Evolutionary conservation across 2,113 vertebrate genomes (phyloP), one percentile per base, ranked within the genome.

Genomic region (Lipophrys pholis): DNA sequence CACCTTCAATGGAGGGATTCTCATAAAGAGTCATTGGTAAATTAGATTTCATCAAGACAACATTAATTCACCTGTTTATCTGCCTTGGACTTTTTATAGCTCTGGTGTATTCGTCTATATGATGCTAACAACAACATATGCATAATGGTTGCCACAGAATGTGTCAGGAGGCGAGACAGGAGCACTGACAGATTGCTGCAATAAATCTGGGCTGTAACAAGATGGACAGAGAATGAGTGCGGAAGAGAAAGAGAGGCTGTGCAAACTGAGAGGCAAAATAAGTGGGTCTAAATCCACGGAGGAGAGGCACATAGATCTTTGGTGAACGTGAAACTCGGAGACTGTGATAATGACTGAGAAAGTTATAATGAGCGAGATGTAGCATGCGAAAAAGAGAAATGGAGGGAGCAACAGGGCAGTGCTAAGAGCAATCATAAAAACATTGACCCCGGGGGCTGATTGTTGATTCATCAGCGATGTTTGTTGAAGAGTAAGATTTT

Each of bases 401-500:
- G 21, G 40, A 46, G 36, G 38, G 36, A 41, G 70, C 69, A 62
- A 72, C 16, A 0, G 39, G 69, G 75, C 53, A 69, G 50, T 45
- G 61, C 78, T 59, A 57, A 77, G 69, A 83, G 66, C 11, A 30
- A 77, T 84, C 69, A 81, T 68, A 67, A 80, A 79, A 85, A 69
- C 42, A 1, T 11, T 83, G 76, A 84, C 81, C 84, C 63, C 1
- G 8, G 78, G 65, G 83, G 69, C 75, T 73, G 68, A 86, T 73
- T 85, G 85, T 90, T 90, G 82, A 88, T 79, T 88, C 67, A 82
- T 88, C 81, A 67, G 60, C 64, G 74, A 66, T 87, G 82, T 75
- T 79, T 48, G 17, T 69, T 81, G 52, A 74, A 84, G 81, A 87
- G 69, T 80, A 60, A 72, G 79, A 76, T 65, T 61, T 21, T 60